Percentiles rank a stretch among this genome's conserved stretches.
Conservation (phyloP, 64 coral and sea anemone genomes). For the Anthopleura sola region DNA sequence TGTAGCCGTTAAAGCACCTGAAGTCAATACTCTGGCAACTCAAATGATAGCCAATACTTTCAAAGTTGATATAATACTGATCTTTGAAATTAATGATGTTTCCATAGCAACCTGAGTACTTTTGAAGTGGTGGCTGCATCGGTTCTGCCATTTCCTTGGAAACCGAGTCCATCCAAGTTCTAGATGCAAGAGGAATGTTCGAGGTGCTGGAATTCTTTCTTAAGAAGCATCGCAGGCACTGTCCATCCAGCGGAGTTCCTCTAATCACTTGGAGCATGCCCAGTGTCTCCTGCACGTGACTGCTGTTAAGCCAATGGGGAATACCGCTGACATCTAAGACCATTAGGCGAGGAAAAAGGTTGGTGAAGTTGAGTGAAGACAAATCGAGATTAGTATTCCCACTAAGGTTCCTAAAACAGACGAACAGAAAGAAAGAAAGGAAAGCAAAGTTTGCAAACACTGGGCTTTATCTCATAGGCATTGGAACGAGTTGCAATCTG, state of each 20-base stretch:
- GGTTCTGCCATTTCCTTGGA: not conserved
- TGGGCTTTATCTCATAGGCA: not conserved
- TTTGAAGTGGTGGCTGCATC: not conserved
- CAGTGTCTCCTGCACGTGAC: not conserved
- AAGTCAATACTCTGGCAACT: not conserved
- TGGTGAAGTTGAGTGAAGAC: not conserved
- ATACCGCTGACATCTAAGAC: not conserved
- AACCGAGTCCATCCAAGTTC: not conserved
- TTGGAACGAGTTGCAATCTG: too few relatives aligned
- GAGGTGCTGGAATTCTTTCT: not conserved
- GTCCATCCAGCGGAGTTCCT: conserved; percentile 22
- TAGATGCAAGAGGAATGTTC: not conserved
- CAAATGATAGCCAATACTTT: not conserved
- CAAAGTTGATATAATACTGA: not conserved
- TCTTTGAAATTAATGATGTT: conserved; percentile 23
- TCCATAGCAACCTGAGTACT: conserved; percentile 18
- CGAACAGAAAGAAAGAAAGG: not conserved
- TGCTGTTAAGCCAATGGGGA: conserved; percentile 3
- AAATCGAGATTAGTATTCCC: not conserved
- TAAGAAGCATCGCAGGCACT: conserved; percentile 17
- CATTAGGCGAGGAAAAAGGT: not conserved
- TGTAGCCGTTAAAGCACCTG: conserved; percentile 17
- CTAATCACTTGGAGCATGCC: conserved; percentile 20
- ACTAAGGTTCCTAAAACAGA: conserved; percentile 14
- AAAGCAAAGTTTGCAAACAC: too few relatives aligned